These are phyloP conservation scores for Rafetus swinhoei DNA, from an alignment of 2,113 vertebrate species.

Conservation along the genomic window DNA sequence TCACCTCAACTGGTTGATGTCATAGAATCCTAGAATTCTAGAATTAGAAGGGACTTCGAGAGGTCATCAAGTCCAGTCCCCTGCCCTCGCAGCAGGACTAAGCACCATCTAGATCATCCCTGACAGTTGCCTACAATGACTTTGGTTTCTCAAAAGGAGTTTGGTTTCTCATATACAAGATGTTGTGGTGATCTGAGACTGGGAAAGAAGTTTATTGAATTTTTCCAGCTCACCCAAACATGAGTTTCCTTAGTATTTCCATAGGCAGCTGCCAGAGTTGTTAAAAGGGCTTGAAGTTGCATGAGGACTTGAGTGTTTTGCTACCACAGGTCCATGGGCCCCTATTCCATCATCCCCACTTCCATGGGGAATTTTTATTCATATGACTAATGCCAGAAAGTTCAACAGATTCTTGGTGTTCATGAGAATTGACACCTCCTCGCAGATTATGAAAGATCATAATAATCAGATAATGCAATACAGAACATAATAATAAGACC, in stretches of 20 bases:
- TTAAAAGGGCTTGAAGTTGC: rapidly evolving
- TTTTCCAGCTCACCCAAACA: background rate
- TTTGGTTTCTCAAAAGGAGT: background rate
- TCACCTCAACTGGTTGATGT: rapidly evolving
- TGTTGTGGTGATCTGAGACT: rapidly evolving
- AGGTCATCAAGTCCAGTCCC: no score
- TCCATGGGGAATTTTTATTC: background rate
- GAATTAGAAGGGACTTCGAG: no score
- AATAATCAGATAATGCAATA: no score
- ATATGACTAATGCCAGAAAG: rapidly evolving
- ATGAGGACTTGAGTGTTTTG: rapidly evolving
- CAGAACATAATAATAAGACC: no score
- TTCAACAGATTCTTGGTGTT: rapidly evolving
- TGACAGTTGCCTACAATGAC: no score
- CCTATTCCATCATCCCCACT: no score
- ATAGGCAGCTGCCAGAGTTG: rapidly evolving
- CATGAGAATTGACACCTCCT: background rate
- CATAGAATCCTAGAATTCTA: background rate
- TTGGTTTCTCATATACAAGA: rapidly evolving
- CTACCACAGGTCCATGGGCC: rapidly evolving
- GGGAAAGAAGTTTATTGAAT: background rate
- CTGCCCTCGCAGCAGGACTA: no score
- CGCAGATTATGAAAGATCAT: no score
- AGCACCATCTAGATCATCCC: no score
- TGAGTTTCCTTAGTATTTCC: rapidly evolving